Conservation (phyloP, 2,888 invertebrate species). For the Luperina testacea region DNA sequence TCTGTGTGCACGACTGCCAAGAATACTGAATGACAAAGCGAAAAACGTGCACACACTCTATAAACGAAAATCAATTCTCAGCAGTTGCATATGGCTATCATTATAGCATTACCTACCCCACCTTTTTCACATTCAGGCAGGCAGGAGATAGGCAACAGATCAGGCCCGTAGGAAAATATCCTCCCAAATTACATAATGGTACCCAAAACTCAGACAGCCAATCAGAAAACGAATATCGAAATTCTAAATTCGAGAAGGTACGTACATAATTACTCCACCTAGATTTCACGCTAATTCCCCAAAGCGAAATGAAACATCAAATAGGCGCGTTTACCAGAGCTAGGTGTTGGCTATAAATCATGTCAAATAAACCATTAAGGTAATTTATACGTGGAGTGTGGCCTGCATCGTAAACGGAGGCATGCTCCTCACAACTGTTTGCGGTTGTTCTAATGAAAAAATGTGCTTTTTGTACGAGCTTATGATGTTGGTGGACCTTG, state of each 20-base stretch:
- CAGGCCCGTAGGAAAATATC: no score
- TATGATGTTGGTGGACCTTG: slow-evolving; percentile 28
- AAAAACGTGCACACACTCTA: neutral
- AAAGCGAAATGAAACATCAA: slow-evolving; percentile 58
- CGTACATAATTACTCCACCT: slow-evolving; percentile 20
- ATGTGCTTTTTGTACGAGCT: slow-evolving; percentile 48
- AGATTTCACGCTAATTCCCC: slow-evolving; percentile 52
- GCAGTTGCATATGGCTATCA: neutral
- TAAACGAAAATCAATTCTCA: neutral
- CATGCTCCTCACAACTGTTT: slow-evolving; percentile 54
- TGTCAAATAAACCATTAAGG: slow-evolving; percentile 78
- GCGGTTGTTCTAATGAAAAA: slow-evolving; percentile 64
- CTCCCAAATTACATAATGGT: neutral
- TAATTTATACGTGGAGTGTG: slow-evolving; percentile 74
- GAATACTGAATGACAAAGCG: neutral
- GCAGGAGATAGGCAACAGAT: neutral
- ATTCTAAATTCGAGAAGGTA: slow-evolving; percentile 5
- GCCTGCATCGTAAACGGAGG: slow-evolving; percentile 73
- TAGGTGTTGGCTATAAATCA: slow-evolving; percentile 76
- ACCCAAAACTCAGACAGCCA: neutral
- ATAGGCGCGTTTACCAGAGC: slow-evolving; percentile 58
- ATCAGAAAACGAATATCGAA: slow-evolving; percentile 18
- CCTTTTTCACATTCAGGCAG: no score
- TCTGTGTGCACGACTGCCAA: neutral
- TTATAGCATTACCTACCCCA: neutral